Conservation (phyloP, 2,888 invertebrate species). For the Drosophila mayaguana region DNA sequence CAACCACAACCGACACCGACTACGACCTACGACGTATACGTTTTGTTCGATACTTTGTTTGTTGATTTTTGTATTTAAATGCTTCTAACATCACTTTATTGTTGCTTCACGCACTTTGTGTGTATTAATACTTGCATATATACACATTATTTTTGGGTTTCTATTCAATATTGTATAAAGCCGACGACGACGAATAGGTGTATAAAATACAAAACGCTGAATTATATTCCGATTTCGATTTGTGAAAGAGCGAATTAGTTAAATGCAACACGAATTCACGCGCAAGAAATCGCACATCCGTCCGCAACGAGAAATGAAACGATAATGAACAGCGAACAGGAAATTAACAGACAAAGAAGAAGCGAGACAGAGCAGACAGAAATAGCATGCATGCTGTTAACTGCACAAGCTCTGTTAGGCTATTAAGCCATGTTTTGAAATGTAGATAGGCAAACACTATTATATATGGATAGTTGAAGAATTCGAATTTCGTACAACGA, state of each 20-base stretch:
- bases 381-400: constrained; percentile 25
- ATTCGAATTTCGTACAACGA: too few relatives aligned
- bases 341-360: background rate
- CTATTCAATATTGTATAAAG: constrained; percentile 42
- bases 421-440: background rate
- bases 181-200: constrained; percentile 17
- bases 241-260: constrained; percentile 39
- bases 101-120: constrained; percentile 28
- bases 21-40: constrained; percentile 36
- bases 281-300: constrained; percentile 34
- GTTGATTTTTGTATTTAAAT: constrained; percentile 45
- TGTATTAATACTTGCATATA: constrained; percentile 24
- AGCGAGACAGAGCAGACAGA: constrained; percentile 11
- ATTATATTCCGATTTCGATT: constrained; percentile 43
- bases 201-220: constrained; percentile 23
- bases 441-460: background rate
- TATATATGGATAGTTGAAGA: background rate
- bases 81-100: constrained; percentile 51
- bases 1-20: constrained; percentile 39
- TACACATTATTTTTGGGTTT: constrained; percentile 41
- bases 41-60: constrained; percentile 27
- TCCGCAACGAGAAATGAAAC: constrained; percentile 41
- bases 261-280: constrained; percentile 29
- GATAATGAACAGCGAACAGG: constrained; percentile 32
- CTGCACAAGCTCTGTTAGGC: background rate